These are phyloP conservation scores for Plebejus argus DNA, from an alignment of 2,888 invertebrate species.

Conservation along the genomic window DNA sequence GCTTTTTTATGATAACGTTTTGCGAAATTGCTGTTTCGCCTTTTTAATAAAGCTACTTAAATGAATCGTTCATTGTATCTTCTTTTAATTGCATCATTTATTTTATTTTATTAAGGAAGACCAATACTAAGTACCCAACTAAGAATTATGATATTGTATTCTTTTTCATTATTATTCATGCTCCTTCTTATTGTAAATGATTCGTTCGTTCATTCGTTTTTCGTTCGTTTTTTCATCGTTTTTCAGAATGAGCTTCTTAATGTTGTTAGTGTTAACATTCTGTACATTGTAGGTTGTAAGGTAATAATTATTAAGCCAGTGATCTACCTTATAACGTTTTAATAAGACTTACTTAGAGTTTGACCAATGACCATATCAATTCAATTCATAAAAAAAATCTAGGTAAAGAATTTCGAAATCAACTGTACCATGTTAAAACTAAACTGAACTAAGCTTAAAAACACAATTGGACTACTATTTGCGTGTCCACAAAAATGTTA, in stretches of 20 bases:
- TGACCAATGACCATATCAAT: too few species aligned
- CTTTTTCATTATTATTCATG: background rate
- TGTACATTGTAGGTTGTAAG: too few species aligned
- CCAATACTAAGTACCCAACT: too few species aligned
- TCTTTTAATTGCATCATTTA: constrained; percentile 24
- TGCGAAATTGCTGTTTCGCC: constrained; percentile 30
- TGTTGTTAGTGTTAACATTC: too few species aligned
- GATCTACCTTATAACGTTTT: too few species aligned
- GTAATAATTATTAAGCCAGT: too few species aligned
- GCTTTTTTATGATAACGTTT: constrained; percentile 32
- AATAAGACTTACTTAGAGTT: too few species aligned
- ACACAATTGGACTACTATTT: background rate
- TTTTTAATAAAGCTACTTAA: constrained; percentile 31
- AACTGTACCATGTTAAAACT: background rate
- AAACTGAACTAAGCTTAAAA: background rate
- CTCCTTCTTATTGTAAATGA: background rate
- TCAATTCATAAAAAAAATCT: background rate
- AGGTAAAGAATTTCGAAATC: background rate
- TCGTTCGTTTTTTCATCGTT: too few species aligned
- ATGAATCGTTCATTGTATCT: constrained; percentile 23
- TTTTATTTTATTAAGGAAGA: background rate
- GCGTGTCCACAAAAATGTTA: constrained; percentile 16
- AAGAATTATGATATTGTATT: background rate
- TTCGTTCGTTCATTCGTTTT: too few species aligned
- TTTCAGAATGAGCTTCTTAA: too few species aligned